These are phyloP conservation scores for Drosophila sproati DNA, from an alignment of 1,140 invertebrate genomes.

Conservation along the genomic window DNA sequence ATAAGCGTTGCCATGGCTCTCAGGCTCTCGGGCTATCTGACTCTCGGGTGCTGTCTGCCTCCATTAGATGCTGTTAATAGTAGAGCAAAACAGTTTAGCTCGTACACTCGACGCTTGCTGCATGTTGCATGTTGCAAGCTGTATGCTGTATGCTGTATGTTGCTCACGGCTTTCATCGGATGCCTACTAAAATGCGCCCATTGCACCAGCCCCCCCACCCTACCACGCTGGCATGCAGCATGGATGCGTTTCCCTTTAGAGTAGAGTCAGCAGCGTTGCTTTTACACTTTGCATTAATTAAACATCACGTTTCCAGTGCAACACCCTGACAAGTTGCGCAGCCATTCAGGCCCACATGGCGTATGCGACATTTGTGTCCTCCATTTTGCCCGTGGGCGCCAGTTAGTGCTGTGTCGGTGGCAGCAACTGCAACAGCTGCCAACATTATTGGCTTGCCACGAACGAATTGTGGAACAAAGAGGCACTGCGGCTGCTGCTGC, in stretches of 20 bases:
- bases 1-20: constrained; percentile 53
- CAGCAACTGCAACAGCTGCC: constrained; percentile 1
- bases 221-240: neutral
- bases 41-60: constrained; percentile 47
- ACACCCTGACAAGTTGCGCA: constrained; percentile 74
- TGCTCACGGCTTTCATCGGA: constrained; percentile 20
- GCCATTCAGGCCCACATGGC: constrained; percentile 28
- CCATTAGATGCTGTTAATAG: constrained; percentile 77
- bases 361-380: constrained; percentile 59
- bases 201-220: neutral
- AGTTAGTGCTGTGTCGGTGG: neutral
- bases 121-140: constrained; percentile 41
- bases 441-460: constrained; percentile 56
- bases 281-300: constrained; percentile 77
- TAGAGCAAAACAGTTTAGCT: constrained; percentile 73
- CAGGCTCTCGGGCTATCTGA: neutral
- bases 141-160: constrained; percentile 4
- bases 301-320: constrained; percentile 81
- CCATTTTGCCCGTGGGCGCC: constrained; percentile 16
- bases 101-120: constrained; percentile 37
- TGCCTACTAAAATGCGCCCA: constrained; percentile 4
- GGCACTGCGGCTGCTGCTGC: neutral
- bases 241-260: constrained; percentile 5
- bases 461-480: constrained; percentile 51
- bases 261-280: neutral